phyloP scores from a whole-genome alignment of 2,888 invertebrate genomes.

The Girardia tigrina region DNA sequence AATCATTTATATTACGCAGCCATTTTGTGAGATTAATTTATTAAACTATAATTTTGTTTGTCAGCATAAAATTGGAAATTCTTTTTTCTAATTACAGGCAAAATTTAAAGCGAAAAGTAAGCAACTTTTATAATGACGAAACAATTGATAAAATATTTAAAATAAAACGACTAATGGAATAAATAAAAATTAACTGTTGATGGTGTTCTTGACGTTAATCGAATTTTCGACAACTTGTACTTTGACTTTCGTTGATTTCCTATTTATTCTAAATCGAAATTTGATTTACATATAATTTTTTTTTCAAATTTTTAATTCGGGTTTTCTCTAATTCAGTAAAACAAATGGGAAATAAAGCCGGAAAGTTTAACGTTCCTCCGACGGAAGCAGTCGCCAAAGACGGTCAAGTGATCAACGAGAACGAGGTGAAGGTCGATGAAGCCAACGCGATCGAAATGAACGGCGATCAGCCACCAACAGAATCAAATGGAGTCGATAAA shows the following conservation, averaged over 20 bases:
- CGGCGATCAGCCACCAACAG: slow-evolving; percentile 7
- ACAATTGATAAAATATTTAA: too few species aligned
- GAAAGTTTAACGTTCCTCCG: not conserved
- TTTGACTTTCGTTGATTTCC: not conserved
- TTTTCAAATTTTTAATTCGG: not conserved
- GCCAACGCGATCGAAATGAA: not conserved
- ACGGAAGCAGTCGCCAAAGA: not conserved
- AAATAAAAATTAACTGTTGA: too few species aligned
- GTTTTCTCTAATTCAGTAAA: not conserved
- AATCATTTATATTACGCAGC: slow-evolving; percentile 9
- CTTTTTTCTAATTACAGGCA: not conserved
- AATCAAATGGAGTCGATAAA: slow-evolving; percentile 17
- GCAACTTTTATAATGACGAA: too few species aligned
- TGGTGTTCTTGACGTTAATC: too few species aligned
- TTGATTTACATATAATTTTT: too few species aligned
- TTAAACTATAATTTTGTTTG: slow-evolving; percentile 14
- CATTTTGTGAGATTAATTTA: not conserved
- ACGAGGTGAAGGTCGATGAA: not conserved
- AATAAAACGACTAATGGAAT: too few species aligned
- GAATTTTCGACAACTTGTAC: too few species aligned
- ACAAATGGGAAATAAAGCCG: slow-evolving; percentile 1
- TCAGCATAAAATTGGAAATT: slow-evolving; percentile 6
- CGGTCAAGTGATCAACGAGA: not conserved
- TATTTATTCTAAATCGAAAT: not conserved
- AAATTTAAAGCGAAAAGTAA: too few species aligned